Evolutionary conservation across 2,797 vertebrate genomes (phyloP).

Genomic region (Spatula clypeata): DNA sequence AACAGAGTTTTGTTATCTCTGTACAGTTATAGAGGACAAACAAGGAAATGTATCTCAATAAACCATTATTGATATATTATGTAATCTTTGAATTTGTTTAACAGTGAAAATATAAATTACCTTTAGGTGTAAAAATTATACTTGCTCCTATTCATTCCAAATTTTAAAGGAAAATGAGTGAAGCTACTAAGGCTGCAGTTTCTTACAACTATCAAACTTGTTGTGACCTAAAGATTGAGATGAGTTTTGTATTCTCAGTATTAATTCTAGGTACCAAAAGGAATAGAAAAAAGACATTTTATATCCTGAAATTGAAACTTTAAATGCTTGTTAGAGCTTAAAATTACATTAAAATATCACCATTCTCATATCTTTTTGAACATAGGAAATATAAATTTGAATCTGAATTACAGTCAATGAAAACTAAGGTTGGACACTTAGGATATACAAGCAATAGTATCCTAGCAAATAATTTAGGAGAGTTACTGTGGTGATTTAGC

Average conservation of each 20-base stretch:
- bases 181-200: background rate
- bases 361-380: background rate
- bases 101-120: background rate
- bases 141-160: background rate
- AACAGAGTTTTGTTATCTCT: background rate
- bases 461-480: background rate
- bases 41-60: background rate
- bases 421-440: background rate
- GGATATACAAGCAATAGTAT: background rate
- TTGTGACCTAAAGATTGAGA: background rate
- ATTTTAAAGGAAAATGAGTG: background rate
- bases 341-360: background rate
- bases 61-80: background rate
- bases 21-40: background rate
- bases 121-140: background rate
- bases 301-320: background rate
- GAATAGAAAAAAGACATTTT: background rate
- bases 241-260: background rate
- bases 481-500: background rate
- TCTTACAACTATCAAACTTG: background rate
- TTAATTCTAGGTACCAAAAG: fast-evolving
- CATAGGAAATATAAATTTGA: background rate
- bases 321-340: background rate
- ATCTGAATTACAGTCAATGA: background rate
- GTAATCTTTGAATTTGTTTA: background rate